Percentiles rank a stretch among this genome's conserved stretches.
phyloP scores from a whole-genome alignment of 2,113 vertebrate genomes.

The rat (Rattus norvegicus) region DNA sequence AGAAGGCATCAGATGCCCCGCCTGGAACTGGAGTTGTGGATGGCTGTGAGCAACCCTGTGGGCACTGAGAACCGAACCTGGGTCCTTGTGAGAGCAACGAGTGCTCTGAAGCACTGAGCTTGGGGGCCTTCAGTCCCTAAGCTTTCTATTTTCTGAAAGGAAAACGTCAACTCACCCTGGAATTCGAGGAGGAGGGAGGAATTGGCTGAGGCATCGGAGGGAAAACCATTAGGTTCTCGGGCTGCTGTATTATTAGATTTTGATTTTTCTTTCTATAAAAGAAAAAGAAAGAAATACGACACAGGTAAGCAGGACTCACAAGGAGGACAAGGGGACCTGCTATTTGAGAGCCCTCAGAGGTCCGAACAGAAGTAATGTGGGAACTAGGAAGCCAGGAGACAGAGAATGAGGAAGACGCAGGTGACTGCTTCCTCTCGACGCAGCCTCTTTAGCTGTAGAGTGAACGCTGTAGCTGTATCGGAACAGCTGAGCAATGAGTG shows the following conservation, averaged over 20 bases:
- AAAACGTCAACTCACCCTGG: constrained; percentile 89
- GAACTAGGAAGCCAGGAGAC: neutral
- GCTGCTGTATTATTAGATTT: constrained; percentile 88
- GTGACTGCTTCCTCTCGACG: neutral
- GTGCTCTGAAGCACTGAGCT: neutral
- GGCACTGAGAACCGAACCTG: neutral
- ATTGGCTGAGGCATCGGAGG: constrained; percentile 91
- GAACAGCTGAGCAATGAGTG: neutral
- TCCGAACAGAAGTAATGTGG: neutral
- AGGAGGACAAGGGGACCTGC: neutral
- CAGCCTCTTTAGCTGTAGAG: neutral
- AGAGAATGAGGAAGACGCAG: neutral
- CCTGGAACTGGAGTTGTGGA: neutral
- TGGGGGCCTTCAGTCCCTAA: neutral
- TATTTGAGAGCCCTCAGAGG: neutral
- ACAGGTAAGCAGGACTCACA: constrained; percentile 39
- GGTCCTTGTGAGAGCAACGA: neutral
- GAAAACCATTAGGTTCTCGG: constrained; percentile 91
- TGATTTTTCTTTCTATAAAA: constrained; percentile 93
- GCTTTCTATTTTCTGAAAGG: constrained; percentile 27
- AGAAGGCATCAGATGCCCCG: neutral
- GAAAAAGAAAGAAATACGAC: constrained; percentile 58
- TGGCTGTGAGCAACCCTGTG: neutral
- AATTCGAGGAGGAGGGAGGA: constrained; percentile 96
- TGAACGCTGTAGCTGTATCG: rapidly evolving